Percentiles rank a stretch among this genome's conserved stretches.
phyloP scores from a whole-genome alignment of 23 tunicate species.

The Aplidium turbinatum region DNA sequence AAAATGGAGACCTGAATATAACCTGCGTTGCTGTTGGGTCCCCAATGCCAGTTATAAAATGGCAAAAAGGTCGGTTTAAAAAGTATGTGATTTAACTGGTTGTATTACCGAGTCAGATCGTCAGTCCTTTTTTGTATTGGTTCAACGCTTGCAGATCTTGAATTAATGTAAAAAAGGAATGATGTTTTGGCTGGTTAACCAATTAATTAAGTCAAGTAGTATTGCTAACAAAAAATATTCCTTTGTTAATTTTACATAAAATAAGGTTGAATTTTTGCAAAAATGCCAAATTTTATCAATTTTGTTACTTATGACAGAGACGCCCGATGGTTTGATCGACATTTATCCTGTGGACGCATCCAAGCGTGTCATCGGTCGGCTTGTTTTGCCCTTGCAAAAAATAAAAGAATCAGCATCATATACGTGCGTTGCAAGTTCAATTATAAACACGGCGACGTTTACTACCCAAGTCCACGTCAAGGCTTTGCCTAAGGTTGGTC shows the following conservation, averaged over 20 bases:
- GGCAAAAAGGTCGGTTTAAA: slow-evolving; percentile 67
- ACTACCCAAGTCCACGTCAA: slow-evolving; percentile 65
- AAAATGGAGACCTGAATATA: slow-evolving; percentile 55
- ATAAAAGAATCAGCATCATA: slow-evolving; percentile 71
- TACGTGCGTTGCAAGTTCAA: slow-evolving; percentile 79
- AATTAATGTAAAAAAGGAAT: too few species aligned
- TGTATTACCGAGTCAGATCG: too few species aligned
- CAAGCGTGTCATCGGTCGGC: slow-evolving; percentile 32
- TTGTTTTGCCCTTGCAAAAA: slow-evolving; percentile 38
- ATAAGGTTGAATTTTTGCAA: too few species aligned
- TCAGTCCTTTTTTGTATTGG: too few species aligned
- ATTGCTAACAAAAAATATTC: background rate
- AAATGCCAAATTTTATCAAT: background rate
- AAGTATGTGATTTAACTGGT: background rate
- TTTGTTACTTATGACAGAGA: background rate
- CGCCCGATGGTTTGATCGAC: slow-evolving; percentile 11
- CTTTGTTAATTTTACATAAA: too few species aligned
- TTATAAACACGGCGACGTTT: slow-evolving; percentile 34
- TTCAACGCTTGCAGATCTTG: too few species aligned
- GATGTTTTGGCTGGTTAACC: too few species aligned
- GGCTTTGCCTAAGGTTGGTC: slow-evolving; percentile 68
- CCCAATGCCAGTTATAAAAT: slow-evolving; percentile 86
- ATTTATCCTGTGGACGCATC: background rate
- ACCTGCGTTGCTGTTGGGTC: slow-evolving; percentile 92
- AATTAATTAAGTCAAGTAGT: too few species aligned